Base-by-base conservation (phyloP, 2,113 vertebrate species). In the Elephantulus edwardii region DNA sequence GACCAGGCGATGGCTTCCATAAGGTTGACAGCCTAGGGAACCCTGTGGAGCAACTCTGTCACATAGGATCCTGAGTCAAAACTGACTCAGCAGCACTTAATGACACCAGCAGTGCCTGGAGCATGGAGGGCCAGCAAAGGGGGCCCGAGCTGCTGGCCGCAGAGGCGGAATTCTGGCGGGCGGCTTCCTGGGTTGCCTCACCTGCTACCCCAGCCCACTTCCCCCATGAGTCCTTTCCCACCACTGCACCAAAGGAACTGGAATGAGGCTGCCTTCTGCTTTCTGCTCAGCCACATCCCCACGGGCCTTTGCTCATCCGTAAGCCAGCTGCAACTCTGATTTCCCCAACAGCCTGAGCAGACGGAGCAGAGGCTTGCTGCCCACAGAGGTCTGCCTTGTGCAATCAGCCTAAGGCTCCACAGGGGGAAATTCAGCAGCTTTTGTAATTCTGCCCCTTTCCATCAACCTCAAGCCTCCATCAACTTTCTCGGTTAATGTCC, bases 281-380 rank as follows among this genome's bases (percentile, higher is more conserved):
- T 40, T n/a, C 24, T 20, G 35, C 28, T 33, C 35, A 8, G 46
- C 68, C 85, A 80, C 78, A 38, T 54, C 81, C 83, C 77, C 13
- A 17, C n/a, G 40, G 52, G 52, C 50, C 86, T 88, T 74, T 72
- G 56, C 56, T 28, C 26, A 58, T 58, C 24, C 5, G 56, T 58
- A 58, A 58, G 8, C 3, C 7, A 58, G 56, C 78, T 82, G 86
- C 88, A 82, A 88, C 76, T 91, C 90, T 84, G 87, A 92, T 91
- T 89, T 91, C 46, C 78, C 52, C 82, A 94, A 46, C 35, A 40
- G 24, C 17, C 44, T 8, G 6, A 17, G 52, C 52, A 35, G 48
- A 68, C 44, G 11, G 40, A 35, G 24, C 6, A 38, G 44, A n/a
- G 26, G 38, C 44, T 46, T n/a, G n/a, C n/a, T n/a, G 60, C 70